Evolutionary conservation across 2,888 invertebrate genomes (phyloP), one percentile per base, ranked within the genome.

Genomic region (Campopleginae sp.): DNA sequence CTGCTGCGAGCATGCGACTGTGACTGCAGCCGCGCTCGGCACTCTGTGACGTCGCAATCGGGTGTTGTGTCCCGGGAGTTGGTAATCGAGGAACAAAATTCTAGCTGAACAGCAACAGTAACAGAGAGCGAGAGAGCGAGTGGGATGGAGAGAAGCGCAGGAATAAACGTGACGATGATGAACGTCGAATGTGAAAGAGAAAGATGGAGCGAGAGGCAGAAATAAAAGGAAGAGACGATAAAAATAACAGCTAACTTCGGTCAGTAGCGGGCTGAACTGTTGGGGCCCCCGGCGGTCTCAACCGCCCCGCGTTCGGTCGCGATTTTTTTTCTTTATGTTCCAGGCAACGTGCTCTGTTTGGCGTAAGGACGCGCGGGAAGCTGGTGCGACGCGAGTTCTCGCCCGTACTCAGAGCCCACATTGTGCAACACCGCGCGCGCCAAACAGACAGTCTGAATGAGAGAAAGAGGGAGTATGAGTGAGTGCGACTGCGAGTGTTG

Each of bases 351-450:
- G 71, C 85, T 58, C 58, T 78, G 85, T 85, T 87, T 86, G 80
- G 85, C 86, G 82, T 68, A 83, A 87, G 87, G 85, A 86, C 88
- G 87, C 88, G 85, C 88, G 84, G 86, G 86, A 86, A 87, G 87
- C 80, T 86, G 85, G 84, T 86, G 82, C 87, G 80, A 80, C 68
- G 87, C 86, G 82, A 68, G 77, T 84, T 66, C 54, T 82, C 79
- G 84, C 38, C 74, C 76, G 61, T 77, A 72, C 79, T 80, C 79
- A 76, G 74, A 84, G 42, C 17, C 74, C n/a, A 71, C 44, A 44
- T 66, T 65, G 75, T 38, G 46, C 70, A 23, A 71, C n/a, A 54
- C 44, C 33, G 46, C n/a, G n/a, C n/a, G n/a, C n/a, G n/a, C n/a
- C n/a, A n/a, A n/a, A n/a, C n/a, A 78, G 46, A 71, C 68, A 7